phyloP scores from a whole-genome alignment of 1,140 invertebrate genomes.

The Papilio xuthus region DNA sequence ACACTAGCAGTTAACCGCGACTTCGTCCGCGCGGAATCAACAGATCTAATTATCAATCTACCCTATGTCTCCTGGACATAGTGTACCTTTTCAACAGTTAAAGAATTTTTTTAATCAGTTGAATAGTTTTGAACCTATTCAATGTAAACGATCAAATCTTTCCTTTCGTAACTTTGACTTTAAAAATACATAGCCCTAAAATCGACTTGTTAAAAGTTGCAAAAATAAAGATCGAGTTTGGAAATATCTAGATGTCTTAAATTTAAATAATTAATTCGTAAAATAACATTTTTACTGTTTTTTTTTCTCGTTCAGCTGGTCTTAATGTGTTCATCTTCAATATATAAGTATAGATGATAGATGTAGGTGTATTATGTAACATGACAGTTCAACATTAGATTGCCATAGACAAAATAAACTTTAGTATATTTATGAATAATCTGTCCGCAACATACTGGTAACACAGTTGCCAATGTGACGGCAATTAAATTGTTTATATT shows the following conservation, averaged over 20 bases:
- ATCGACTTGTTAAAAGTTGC: too few relatives aligned
- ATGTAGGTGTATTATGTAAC: not conserved
- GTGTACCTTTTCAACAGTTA: too few relatives aligned
- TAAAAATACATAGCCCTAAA: not conserved
- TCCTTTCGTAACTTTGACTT: not conserved
- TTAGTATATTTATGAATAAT: not conserved
- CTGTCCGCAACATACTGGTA: not conserved
- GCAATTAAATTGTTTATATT: not conserved
- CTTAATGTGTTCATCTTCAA: not conserved
- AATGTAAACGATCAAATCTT: too few relatives aligned
- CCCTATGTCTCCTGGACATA: too few relatives aligned
- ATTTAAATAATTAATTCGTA: too few relatives aligned
- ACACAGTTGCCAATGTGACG: not conserved
- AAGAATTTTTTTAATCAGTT: too few relatives aligned
- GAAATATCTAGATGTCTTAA: too few relatives aligned
- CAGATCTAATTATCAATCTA: too few relatives aligned
- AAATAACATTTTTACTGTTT: not conserved
- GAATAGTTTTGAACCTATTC: too few relatives aligned
- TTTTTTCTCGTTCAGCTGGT: not conserved
- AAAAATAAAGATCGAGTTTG: too few relatives aligned
- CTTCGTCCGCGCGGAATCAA: too few relatives aligned
- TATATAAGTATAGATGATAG: not conserved
- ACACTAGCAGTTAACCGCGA: too few relatives aligned
- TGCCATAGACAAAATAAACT: not conserved
- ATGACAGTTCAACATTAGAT: constrained; percentile 1